Evolutionary conservation across 2,113 vertebrate species (phyloP).

Genomic region (Geothlypis trichas): DNA sequence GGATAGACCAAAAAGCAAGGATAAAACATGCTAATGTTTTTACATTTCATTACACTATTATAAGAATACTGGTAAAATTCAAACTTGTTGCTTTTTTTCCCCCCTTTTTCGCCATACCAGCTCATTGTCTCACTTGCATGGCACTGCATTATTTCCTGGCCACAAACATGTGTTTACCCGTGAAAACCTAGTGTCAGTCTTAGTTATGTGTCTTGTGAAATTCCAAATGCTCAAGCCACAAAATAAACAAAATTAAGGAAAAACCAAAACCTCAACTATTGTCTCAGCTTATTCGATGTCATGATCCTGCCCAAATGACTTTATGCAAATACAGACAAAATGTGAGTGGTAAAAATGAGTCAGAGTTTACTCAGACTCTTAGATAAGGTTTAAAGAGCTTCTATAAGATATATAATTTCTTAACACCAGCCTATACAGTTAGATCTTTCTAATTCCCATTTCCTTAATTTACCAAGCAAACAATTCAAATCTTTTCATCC

Average conservation of each 20-base stretch:
- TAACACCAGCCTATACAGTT: neutral
- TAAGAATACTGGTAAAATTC: neutral
- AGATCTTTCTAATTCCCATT: neutral
- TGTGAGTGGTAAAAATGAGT: slow-evolving; percentile 49
- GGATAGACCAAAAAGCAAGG: neutral
- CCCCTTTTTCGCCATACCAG: neutral
- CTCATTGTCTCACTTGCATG: neutral
- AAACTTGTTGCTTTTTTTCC: neutral
- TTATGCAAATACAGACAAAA: slow-evolving; percentile 57
- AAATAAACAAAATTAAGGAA: slow-evolving; percentile 53
- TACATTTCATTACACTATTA: neutral
- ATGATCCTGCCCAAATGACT: slow-evolving; percentile 36
- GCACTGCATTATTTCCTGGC: slow-evolving; percentile 30
- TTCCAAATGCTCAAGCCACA: slow-evolving; percentile 54
- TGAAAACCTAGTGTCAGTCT: slow-evolving; percentile 55
- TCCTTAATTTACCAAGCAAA: neutral
- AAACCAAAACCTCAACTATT: slow-evolving; percentile 58
- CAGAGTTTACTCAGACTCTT: slow-evolving; percentile 32
- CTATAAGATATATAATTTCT: neutral
- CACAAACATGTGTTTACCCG: slow-evolving; percentile 43
- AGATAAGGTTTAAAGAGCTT: neutral
- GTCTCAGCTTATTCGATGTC: slow-evolving; percentile 32
- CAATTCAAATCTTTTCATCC: neutral
- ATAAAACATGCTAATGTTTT: neutral
- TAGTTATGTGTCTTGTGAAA: slow-evolving; percentile 54